Conservation (phyloP, 2,888 invertebrate genomes). For the Hyalella azteca region DNA sequence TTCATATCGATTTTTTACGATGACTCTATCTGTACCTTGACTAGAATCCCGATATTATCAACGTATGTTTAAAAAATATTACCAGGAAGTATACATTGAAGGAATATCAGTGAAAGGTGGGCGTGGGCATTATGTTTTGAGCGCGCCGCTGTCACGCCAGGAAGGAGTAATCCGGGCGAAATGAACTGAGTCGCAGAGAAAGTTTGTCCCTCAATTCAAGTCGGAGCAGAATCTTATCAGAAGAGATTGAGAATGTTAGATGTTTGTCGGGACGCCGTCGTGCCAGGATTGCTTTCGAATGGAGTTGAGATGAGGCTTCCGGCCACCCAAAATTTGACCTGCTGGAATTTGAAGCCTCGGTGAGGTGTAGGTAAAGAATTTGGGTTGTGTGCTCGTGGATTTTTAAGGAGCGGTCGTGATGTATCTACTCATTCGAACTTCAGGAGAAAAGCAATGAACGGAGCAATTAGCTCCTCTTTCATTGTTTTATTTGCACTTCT, state of each 20-base stretch:
- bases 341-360: neutral
- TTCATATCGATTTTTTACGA: no score
- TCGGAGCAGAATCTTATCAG: constrained; percentile 30
- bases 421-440: no score
- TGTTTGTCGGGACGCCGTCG: constrained; percentile 29
- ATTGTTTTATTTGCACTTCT: no score
- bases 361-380: neutral
- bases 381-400: no score
- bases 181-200: constrained; percentile 8
- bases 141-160: neutral
- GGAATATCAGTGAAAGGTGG: neutral
- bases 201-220: constrained; percentile 26
- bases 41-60: no score
- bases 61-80: no score
- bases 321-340: neutral
- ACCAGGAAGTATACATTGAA: neutral
- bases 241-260: constrained; percentile 37
- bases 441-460: no score
- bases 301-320: constrained; percentile 32
- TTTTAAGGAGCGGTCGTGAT: no score
- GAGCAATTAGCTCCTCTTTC: no score
- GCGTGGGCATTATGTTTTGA: neutral
- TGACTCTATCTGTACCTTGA: no score
- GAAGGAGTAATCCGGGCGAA: constrained; percentile 1
- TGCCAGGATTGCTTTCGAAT: constrained; percentile 32